Percentiles rank a stretch among this genome's conserved stretches.
These are phyloP conservation scores for Scaptomyza pallida DNA, from an alignment of 1,140 invertebrate species.

Conservation along the genomic window DNA sequence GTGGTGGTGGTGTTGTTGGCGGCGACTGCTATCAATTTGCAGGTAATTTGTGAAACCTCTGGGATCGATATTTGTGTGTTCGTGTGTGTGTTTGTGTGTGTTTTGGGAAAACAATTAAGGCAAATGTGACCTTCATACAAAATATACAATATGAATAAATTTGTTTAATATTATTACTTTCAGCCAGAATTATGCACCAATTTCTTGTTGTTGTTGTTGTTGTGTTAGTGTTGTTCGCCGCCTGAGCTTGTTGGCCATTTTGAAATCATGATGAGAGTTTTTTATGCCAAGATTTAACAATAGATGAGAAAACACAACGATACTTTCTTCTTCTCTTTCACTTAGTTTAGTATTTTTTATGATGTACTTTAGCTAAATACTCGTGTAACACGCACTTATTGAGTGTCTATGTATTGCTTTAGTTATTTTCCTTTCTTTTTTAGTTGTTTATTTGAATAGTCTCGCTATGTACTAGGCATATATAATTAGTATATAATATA, in stretches of 20 bases:
- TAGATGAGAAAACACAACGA: conserved; percentile 12
- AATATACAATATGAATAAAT: conserved; percentile 50
- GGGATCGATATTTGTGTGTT: conserved; percentile 54
- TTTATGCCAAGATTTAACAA: conserved; percentile 40
- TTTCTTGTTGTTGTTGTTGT: conserved; percentile 24
- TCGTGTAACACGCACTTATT: conserved; percentile 75
- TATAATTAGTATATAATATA: conserved; percentile 41
- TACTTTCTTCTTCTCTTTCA: conserved; percentile 5
- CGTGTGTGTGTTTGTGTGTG: conserved; percentile 15
- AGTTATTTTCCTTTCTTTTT: conserved; percentile 57
- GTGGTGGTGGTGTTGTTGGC: background rate
- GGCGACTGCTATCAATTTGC: conserved; percentile 55
- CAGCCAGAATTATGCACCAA: conserved; percentile 77
- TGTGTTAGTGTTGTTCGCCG: conserved; percentile 5
- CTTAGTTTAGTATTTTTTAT: conserved; percentile 35
- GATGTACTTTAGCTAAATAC: conserved; percentile 71
- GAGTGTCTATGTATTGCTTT: conserved; percentile 81
- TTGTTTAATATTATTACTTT: conserved; percentile 9
- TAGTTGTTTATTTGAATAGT: conserved; percentile 57
- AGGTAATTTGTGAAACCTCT: conserved; percentile 83
- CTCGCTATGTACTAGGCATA: conserved; percentile 52
- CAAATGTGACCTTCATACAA: conserved; percentile 52
- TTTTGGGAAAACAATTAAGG: conserved; percentile 68
- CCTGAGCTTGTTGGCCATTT: background rate
- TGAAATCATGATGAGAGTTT: background rate